Percentiles rank a stretch among this genome's conserved stretches.
These are phyloP conservation scores for Scaptodrosophila latifasciaeformis DNA, from an alignment of 2,888 invertebrate genomes.

Conservation along the genomic window DNA sequence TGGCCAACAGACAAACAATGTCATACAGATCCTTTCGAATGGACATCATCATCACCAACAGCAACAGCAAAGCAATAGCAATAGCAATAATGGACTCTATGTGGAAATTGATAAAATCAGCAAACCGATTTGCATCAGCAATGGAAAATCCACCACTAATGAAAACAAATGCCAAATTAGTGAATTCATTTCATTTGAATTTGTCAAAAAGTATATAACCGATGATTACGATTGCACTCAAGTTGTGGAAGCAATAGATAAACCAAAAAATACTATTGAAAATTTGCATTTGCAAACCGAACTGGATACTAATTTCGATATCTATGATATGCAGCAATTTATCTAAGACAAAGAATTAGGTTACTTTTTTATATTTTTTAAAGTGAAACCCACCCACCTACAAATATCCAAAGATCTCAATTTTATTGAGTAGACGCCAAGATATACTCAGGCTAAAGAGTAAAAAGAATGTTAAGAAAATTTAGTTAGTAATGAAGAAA, in stretches of 20 bases:
- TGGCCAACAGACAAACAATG: too few relatives aligned
- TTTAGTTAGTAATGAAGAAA: constrained; percentile 5
- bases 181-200: constrained; percentile 75
- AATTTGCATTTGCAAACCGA: constrained; percentile 43
- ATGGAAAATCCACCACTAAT: too few relatives aligned
- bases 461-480: too few relatives aligned
- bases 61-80: too few relatives aligned
- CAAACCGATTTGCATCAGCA: too few relatives aligned
- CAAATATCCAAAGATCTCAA: constrained; percentile 61
- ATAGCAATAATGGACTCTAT: too few relatives aligned
- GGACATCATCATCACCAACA: too few relatives aligned
- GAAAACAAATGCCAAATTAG: constrained; percentile 42
- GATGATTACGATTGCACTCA: constrained; percentile 65
- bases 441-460: too few relatives aligned
- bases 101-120: too few relatives aligned
- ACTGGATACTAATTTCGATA: constrained; percentile 68
- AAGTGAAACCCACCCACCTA: constrained; percentile 20
- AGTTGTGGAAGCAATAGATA: constrained; percentile 9
- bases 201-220: constrained; percentile 74
- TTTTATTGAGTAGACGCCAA: constrained; percentile 38
- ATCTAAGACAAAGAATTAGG: constrained; percentile 33
- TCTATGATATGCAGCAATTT: constrained; percentile 73
- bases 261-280: constrained; percentile 32
- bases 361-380: constrained; percentile 2
- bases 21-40: too few relatives aligned